Conservation (phyloP, 2,888 invertebrate genomes). For the Hirtodrosophila alboralis region DNA sequence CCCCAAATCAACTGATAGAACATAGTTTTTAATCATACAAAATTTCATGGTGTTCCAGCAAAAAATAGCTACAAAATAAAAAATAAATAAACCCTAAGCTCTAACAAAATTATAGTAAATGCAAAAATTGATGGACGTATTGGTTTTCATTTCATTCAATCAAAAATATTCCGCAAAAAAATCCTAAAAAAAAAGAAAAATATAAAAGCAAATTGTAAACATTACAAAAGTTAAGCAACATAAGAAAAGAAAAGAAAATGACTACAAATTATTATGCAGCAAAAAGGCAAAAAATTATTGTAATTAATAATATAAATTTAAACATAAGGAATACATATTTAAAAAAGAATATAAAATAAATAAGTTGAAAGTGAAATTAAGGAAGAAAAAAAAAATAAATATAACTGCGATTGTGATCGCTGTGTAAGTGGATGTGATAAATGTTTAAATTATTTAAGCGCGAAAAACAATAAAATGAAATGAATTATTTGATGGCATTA, state of each 20-base stretch:
- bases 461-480: conserved; percentile 55
- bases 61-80: conserved; percentile 15
- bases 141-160: conserved; percentile 43
- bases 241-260: conserved; percentile 33
- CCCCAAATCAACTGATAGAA: conserved; percentile 26
- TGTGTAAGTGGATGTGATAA: conserved; percentile 83
- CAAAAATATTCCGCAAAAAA: conserved; percentile 72
- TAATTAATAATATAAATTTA: conserved; percentile 57
- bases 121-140: conserved; percentile 31
- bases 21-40: conserved; percentile 20
- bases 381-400: no score
- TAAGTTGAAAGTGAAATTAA: conserved; percentile 45
- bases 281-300: conserved; percentile 52
- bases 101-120: conserved; percentile 21
- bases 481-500: conserved; percentile 55
- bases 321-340: conserved; percentile 40
- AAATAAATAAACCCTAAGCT: conserved; percentile 19
- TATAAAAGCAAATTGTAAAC: conserved; percentile 44
- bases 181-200: conserved; percentile 64
- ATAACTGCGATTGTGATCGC: conserved; percentile 78
- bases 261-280: conserved; percentile 61
- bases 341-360: conserved; percentile 44
- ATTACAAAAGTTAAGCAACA: conserved; percentile 46
- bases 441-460: conserved; percentile 81
- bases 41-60: conserved; percentile 29